phyloP scores from a whole-genome alignment of 2,113 vertebrate genomes.

The Caranx ignobilis region DNA sequence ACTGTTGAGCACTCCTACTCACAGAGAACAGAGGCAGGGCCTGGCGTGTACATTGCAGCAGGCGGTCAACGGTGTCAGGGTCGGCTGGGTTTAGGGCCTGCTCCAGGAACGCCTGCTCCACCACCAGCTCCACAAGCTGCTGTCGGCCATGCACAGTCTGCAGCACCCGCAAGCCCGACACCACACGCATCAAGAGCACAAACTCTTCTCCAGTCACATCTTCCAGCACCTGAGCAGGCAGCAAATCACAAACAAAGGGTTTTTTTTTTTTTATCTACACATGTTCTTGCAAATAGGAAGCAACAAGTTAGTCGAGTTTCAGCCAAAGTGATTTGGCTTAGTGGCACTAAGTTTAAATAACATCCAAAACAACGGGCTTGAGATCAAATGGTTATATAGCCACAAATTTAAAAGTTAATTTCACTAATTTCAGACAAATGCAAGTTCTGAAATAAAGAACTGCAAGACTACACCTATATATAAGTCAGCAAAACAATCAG shows the following conservation, averaged over 20 bases:
- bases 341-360: not conserved
- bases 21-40: conserved; percentile 97
- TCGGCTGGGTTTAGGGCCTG: conserved; percentile 94
- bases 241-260: not conserved
- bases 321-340: not conserved
- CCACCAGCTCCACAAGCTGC: conserved; percentile 95
- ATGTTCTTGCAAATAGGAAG: not conserved
- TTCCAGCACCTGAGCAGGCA: conserved; percentile 90
- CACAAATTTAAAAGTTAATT: not conserved
- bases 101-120: conserved; percentile 95
- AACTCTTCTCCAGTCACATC: conserved; percentile 98
- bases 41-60: conserved; percentile 97
- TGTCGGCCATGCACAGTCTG: conserved; percentile 96
- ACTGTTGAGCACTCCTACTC: conserved; percentile 52
- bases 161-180: conserved; percentile 90
- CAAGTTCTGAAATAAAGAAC: not conserved
- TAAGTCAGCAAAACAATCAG: not conserved
- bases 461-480: not conserved
- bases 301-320: not conserved
- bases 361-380: no score
- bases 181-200: conserved; percentile 96
- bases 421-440: not conserved
- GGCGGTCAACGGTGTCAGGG: conserved; percentile 94
- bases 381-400: not conserved
- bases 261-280: not conserved